Evolutionary conservation across 2,113 vertebrate species (phyloP), one percentile per base, ranked within the genome.

Genomic region (Agapornis roseicollis): DNA sequence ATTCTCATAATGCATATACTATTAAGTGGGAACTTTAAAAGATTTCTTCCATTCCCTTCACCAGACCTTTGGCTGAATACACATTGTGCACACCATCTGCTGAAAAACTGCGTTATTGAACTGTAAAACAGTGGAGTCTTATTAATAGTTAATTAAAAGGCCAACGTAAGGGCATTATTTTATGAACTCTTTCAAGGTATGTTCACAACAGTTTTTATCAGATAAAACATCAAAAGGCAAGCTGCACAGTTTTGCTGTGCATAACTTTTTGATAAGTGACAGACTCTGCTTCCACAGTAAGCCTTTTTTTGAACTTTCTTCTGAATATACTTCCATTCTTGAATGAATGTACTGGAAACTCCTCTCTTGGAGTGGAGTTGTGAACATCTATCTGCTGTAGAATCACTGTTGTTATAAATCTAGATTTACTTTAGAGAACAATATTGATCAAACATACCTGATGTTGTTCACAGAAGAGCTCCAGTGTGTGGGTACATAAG

Each of bases 101-200:
- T 84, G 56, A 94, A 94, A 95, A 97, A 84, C 63, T 76, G 47
- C 6, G 5, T 95, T 96, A 84, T 31, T 83, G 71, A 76, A 92
- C 89, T 94, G 61, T 95, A 92, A 96, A 98, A 85, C 56, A 80
- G 63, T 64, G 35, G 83, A 94, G 66, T n/a, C 79, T 88, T 79
- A 61, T 89, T 95, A 96, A 85, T 72, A 83, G 71, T 96, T 97
- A 94, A 96, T 98, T 98, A 96, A 93, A 95, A 97, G 90, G 95
- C 90, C 74, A 83, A 72, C 31, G 35, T 66, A 94, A 97, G 92
- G 95, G 63, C 93, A 95, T 87, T 47, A 27, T 92, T 97, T 97
- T 97, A 88, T 80, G 60, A 71, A 86, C 31, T 79, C 95, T 96
- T 98, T 97, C 88, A 97, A 95, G 81, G 64, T 92, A 31, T 27